Percentiles rank a stretch among this genome's conserved stretches.
These are phyloP conservation scores for Aurelia coerulea DNA, from an alignment of 30 jellyfish, hydroid and myxozoan genomes.

Conservation along the genomic window DNA sequence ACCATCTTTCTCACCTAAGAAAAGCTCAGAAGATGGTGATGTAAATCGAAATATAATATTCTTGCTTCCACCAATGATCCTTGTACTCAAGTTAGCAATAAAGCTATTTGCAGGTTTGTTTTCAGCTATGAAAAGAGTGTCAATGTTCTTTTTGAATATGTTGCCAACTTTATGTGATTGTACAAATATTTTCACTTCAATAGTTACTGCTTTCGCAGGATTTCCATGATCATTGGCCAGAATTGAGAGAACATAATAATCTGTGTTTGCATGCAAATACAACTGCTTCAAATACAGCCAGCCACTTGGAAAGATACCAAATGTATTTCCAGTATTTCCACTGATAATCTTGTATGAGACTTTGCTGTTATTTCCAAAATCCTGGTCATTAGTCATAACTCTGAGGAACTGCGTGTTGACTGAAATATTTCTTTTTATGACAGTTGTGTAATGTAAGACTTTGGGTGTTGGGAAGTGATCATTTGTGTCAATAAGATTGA, in stretches of 20 bases:
- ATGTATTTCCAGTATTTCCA: slow-evolving; percentile 61
- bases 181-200: slow-evolving; percentile 45
- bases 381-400: slow-evolving; percentile 36
- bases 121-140: slow-evolving; percentile 7
- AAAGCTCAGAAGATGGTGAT: not conserved
- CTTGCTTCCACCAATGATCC: not conserved
- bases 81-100: slow-evolving; percentile 25
- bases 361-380: slow-evolving; percentile 51
- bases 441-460: slow-evolving; percentile 18
- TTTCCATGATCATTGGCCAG: slow-evolving; percentile 59
- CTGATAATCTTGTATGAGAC: slow-evolving; percentile 24
- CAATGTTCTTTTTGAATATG: slow-evolving; percentile 24
- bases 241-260: slow-evolving; percentile 27
- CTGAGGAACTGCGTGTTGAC: slow-evolving; percentile 57
- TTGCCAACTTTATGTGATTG: not conserved
- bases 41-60: slow-evolving; percentile 11
- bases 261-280: slow-evolving; percentile 1
- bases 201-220: slow-evolving; percentile 18
- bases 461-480: slow-evolving; percentile 47
- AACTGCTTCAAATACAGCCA: slow-evolving; percentile 52
- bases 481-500: slow-evolving; percentile 48
- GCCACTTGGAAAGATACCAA: slow-evolving; percentile 82
- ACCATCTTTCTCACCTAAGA: slow-evolving; percentile 25
- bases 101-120: slow-evolving; percentile 26
- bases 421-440: slow-evolving; percentile 25